Percentiles rank a stretch among this genome's conserved stretches.
phyloP scores from a whole-genome alignment of 2,797 vertebrate species.

The Muscicapa comitata region DNA sequence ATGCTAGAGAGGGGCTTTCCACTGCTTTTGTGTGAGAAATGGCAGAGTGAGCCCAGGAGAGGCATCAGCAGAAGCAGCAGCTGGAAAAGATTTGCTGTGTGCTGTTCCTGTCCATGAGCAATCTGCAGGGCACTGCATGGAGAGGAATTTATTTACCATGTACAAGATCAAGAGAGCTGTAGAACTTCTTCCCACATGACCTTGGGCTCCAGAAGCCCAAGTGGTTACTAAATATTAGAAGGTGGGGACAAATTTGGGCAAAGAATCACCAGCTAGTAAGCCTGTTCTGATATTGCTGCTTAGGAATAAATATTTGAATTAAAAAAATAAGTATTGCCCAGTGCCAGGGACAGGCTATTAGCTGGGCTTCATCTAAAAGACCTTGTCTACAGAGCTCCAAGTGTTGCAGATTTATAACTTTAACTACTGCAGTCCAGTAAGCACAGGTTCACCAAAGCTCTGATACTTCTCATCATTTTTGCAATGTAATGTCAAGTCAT shows the following conservation, averaged over 20 bases:
- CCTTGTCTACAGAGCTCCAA: background rate
- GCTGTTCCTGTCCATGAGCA: background rate
- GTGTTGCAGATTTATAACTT: background rate
- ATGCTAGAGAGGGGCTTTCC: rapidly evolving
- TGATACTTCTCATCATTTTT: background rate
- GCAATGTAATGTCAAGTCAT: background rate
- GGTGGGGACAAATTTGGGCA: background rate
- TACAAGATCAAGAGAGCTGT: background rate
- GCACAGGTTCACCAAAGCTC: background rate
- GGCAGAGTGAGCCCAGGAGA: background rate
- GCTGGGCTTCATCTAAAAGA: background rate
- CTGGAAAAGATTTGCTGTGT: rapidly evolving
- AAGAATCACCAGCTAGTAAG: rapidly evolving
- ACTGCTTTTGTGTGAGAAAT: background rate
- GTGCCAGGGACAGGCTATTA: background rate
- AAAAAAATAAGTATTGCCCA: too few species aligned
- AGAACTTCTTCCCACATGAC: rapidly evolving
- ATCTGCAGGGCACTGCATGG: background rate
- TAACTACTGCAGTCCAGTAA: background rate
- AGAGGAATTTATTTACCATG: rapidly evolving
- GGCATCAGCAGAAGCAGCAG: background rate
- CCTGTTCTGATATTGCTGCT: background rate
- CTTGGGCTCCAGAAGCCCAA: background rate
- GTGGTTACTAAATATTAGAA: background rate
- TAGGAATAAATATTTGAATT: background rate